Evolutionary conservation across 2,797 vertebrate species (phyloP), one percentile per base, ranked within the genome.

Genomic region (Thalassophryne amazonica): DNA sequence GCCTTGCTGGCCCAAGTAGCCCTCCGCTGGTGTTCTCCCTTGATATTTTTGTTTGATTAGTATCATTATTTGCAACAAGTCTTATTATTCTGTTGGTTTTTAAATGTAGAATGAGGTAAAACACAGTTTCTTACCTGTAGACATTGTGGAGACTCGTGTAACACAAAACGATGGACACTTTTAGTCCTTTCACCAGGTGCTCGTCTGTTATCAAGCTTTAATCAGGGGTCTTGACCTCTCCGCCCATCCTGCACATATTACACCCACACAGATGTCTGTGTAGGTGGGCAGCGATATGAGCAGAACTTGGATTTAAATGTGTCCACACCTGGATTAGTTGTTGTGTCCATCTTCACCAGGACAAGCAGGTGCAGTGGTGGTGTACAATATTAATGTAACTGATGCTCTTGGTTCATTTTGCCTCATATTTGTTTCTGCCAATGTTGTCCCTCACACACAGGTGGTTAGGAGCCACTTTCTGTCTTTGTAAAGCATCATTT

Each of bases 141-240:
- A 38, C 2, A 29, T 20, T 33, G 14, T n/a, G n/a, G n/a, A n/a
- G n/a, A n/a, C n/a, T n/a, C n/a, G n/a, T 13, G n/a, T 3, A 38
- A 38, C 19, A 57, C 34, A 43, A 41, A 50, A 12, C 4, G 17
- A 11, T 2, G 29, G 38, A 28, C 6, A 4, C 21, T 47, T 57
- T 32, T 47, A 13, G 50, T 20, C 34, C 49, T 47, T 21, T 72
- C 39, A 57, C 7, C 25, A 24, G 8, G 24, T 28, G 28, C 55
- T 69, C 43, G 43, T 76, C 80, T 57, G 76, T 85, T 79, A 37
- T 61, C 79, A 29, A 40, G 37, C 60, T 62, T 76, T 78, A 83
- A 83, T 85, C 73, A 83, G 66, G 52, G 69, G 67, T 71, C 59
- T 31, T 6, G 18, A 39, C 49, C 61, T 58, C 23, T 35, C 75